Evolutionary conservation across 2,113 vertebrate species (phyloP), one percentile per base, ranked within the genome.

Genomic region (Paradisaea rubra): DNA sequence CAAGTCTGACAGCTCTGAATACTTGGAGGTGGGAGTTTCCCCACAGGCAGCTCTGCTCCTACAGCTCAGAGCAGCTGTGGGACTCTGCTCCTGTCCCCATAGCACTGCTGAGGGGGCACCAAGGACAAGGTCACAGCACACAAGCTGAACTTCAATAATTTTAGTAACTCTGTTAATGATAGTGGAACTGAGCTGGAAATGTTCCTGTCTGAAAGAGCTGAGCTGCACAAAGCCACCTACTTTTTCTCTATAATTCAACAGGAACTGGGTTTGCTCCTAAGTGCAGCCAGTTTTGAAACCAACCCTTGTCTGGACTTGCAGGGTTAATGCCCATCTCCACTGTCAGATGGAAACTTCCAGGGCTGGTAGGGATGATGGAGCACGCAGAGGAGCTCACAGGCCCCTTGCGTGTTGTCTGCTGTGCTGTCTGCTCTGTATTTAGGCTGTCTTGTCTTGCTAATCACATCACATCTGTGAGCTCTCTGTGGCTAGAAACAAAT

Each of bases 401-500:
- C 63, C 80, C n/a, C 3, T 19, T 9, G 49, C 0, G 0, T 89
- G 68, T 49, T 80, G 87, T 79, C 78, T 88, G 85, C 92, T 61
- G 25, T 45, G 61, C 79, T 94, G 88, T 44, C 84, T 89, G 85
- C 81, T 74, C 73, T 81, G 44, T 45, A 42, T 54, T 82, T 71
- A 57, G 66, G 88, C 68, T 94, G 79, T 50, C 86, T 79, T 94
- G 92, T 91, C 81, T 84, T 83, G 70, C 78, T 89, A 81, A 88
- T 94, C 74, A 59, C 65, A 93, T 93, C 91, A 79, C 82, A 80
- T 90, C 91, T 80, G 86, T 79, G 88, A 94, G 61, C 57, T 76
- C 41, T 85, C 82, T 63, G 44, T 59, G 53, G 65, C 37, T 87
- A 22, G 57, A 74, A 91, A 82, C 33, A 71, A 60, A 68, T 1